Evolutionary conservation across 35 echinoderm and acorn worm genomes (phyloP).

Genomic region (Strongylocentrotus purpuratus): DNA sequence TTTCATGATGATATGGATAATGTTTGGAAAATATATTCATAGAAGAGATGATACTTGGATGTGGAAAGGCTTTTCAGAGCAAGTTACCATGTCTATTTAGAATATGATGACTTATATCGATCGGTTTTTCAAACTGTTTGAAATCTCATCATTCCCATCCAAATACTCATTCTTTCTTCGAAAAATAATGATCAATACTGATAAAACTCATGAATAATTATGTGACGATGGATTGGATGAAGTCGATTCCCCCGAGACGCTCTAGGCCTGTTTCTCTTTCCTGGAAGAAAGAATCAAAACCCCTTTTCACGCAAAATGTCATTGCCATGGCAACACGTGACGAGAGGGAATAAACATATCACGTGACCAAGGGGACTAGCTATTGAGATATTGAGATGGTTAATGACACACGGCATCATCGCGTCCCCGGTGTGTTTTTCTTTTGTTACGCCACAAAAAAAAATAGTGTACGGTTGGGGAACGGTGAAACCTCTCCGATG

Average conservation of each 20-base stretch:
- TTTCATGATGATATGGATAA: not conserved
- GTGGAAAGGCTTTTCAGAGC: not conserved
- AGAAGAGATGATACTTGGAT: not conserved
- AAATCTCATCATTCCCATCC: not conserved
- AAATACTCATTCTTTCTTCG: not conserved
- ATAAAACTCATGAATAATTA: not conserved
- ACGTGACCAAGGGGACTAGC: not conserved
- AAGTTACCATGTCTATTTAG: not conserved
- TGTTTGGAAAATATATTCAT: not conserved
- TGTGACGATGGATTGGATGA: not conserved
- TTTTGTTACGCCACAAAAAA: not conserved
- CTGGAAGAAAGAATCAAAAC: not conserved
- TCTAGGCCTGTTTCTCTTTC: not conserved
- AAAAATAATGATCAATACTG: not conserved
- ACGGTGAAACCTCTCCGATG: not conserved
- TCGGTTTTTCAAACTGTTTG: not conserved
- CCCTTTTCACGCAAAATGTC: not conserved
- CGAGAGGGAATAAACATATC: slow-evolving; percentile 9
- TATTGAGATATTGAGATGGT: not conserved
- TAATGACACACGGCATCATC: not conserved
- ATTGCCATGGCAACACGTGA: not conserved
- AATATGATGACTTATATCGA: not conserved
- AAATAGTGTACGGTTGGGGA: not conserved
- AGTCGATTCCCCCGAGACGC: not conserved
- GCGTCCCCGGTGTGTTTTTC: not conserved